These are phyloP conservation scores for Radopholus similis DNA, from an alignment of 1,140 invertebrate genomes.

Conservation along the genomic window DNA sequence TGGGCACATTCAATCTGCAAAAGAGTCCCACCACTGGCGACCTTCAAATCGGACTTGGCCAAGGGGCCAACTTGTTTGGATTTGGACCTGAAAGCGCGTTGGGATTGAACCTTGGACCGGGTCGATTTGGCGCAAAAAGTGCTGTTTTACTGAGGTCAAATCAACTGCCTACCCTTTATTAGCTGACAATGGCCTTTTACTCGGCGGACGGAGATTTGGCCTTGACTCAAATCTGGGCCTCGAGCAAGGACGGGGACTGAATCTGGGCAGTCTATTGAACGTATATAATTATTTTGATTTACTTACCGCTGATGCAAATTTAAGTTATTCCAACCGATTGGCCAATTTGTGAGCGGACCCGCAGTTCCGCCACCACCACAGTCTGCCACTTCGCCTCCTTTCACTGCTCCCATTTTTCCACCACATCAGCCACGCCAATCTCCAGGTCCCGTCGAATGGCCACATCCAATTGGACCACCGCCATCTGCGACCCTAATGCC, in stretches of 20 bases:
- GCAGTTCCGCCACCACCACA: background rate
- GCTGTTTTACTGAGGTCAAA: background rate
- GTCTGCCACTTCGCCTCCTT: no score
- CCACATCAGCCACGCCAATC: background rate
- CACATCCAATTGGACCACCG: background rate
- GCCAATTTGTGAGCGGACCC: background rate
- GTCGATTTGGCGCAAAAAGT: slow-evolving; percentile 41
- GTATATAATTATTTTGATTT: slow-evolving; percentile 5
- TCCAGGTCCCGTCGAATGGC: background rate
- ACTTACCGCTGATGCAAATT: background rate
- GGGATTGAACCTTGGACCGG: slow-evolving; percentile 31
- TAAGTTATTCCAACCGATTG: slow-evolving; percentile 17
- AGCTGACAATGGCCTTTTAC: slow-evolving; percentile 31
- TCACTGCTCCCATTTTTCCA: background rate
- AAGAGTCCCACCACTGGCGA: slow-evolving; percentile 24
- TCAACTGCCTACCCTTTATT: slow-evolving; percentile 11
- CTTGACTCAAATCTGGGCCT: slow-evolving; percentile 37
- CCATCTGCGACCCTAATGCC: no score
- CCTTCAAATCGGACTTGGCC: slow-evolving; percentile 36
- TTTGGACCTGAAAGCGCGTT: slow-evolving; percentile 38
- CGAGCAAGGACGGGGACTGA: slow-evolving; percentile 29
- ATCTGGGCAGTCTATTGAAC: slow-evolving; percentile 38
- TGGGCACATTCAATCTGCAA: slow-evolving; percentile 24
- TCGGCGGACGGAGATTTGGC: slow-evolving; percentile 34
- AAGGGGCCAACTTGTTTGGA: slow-evolving; percentile 38